Percentiles rank a stretch among this genome's conserved stretches.
phyloP scores from a whole-genome alignment of 1,140 invertebrate genomes.

The Halyomorpha halys region DNA sequence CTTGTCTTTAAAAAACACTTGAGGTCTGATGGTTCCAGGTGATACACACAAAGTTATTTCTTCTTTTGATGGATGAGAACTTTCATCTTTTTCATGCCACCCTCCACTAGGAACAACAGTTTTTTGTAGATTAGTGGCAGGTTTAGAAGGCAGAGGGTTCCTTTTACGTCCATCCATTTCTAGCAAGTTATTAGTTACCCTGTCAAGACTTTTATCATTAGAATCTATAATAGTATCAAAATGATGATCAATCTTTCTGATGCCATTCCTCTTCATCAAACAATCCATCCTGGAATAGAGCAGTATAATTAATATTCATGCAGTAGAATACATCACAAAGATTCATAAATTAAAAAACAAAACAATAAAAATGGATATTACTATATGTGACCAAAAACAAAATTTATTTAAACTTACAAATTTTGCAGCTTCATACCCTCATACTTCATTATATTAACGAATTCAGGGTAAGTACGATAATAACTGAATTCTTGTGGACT shows the following conservation, averaged over 20 bases:
- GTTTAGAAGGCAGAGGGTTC: constrained; percentile 18
- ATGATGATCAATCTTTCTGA: constrained; percentile 5
- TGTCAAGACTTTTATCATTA: constrained; percentile 17
- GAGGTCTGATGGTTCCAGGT: constrained; percentile 64
- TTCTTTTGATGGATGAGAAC: neutral
- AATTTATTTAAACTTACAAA: constrained; percentile 37
- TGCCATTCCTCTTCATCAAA: constrained; percentile 1
- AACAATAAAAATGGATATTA: neutral
- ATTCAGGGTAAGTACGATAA: constrained; percentile 58
- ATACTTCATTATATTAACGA: constrained; percentile 47
- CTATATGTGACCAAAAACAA: neutral
- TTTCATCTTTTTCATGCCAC: neutral
- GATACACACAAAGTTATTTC: neutral
- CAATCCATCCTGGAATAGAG: constrained; percentile 15
- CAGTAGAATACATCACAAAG: no score
- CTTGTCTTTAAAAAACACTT: constrained; percentile 72
- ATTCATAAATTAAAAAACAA: no score
- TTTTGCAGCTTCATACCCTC: constrained; percentile 45
- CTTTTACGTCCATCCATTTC: constrained; percentile 16
- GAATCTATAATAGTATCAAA: constrained; percentile 10
- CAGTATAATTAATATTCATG: neutral
- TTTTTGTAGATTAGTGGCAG: constrained; percentile 23
- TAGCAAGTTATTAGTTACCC: constrained; percentile 1
- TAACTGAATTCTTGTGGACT: constrained; percentile 54
- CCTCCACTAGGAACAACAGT: neutral